Evolutionary conservation across 2,888 invertebrate genomes (phyloP).

Genomic region (Omphaloscelis lunosa): DNA sequence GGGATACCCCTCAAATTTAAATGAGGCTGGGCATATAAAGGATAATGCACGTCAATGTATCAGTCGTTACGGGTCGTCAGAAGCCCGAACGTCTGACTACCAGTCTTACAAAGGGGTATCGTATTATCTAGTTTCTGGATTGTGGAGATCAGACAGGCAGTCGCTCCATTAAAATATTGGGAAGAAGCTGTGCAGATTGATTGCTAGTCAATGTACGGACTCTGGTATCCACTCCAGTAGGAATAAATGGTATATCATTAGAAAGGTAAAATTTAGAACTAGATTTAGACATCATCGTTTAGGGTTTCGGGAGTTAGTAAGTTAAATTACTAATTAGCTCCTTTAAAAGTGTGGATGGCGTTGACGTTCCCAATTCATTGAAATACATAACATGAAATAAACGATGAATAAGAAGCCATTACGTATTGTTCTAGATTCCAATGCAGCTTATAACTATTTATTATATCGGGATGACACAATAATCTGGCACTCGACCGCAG

Average conservation of each 20-base stretch:
- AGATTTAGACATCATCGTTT: background rate
- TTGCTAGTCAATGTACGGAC: background rate
- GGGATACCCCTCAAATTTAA: background rate
- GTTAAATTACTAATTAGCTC: background rate
- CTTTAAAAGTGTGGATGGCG: background rate
- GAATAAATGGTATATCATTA: too few relatives aligned
- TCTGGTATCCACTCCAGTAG: background rate
- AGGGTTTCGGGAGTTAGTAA: background rate
- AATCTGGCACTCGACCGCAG: constrained; percentile 48
- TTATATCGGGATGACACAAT: constrained; percentile 48
- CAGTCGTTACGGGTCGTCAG: too few relatives aligned
- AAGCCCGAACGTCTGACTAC: too few relatives aligned
- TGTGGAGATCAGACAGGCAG: too few relatives aligned
- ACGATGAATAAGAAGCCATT: constrained; percentile 2
- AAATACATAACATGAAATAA: background rate
- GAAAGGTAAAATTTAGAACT: too few relatives aligned
- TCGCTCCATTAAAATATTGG: too few relatives aligned
- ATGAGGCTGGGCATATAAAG: background rate
- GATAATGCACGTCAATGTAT: background rate
- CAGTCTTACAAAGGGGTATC: too few relatives aligned
- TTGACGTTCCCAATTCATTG: background rate
- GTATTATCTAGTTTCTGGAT: too few relatives aligned
- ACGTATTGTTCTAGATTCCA: constrained; percentile 54
- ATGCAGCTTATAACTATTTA: constrained; percentile 17
- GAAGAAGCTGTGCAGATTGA: too few relatives aligned